Conservation (phyloP, 2,888 invertebrate genomes). For the Metallyticus violacea region DNA sequence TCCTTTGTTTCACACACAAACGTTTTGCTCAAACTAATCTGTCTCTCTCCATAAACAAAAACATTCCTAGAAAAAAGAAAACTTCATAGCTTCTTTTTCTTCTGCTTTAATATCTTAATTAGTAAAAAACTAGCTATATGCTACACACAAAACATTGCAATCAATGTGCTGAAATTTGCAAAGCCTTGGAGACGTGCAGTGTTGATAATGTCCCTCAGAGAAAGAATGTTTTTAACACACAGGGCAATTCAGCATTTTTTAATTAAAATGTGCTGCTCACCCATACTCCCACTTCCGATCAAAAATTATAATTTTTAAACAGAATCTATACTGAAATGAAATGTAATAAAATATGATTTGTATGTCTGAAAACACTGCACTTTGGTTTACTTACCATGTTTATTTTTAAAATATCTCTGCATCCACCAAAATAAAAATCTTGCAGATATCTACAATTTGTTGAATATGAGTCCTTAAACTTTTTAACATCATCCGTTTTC, state of each 20-base stretch:
- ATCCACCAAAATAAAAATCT: background rate
- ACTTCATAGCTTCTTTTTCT: conserved; percentile 37
- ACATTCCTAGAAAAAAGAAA: conserved; percentile 2
- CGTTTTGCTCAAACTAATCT: background rate
- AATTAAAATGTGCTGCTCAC: background rate
- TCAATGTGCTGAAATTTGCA: background rate
- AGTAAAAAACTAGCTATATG: conserved; percentile 18
- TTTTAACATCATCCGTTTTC: background rate
- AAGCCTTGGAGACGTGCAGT: background rate
- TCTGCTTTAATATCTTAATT: conserved; percentile 36
- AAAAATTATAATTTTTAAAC: too few relatives aligned
- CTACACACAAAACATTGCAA: conserved; percentile 14
- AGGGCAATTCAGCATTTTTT: background rate
- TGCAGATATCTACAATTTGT: background rate
- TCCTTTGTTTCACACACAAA: conserved; percentile 1
- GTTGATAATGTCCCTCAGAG: background rate
- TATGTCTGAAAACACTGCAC: background rate
- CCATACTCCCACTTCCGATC: too few relatives aligned
- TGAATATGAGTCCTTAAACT: background rate
- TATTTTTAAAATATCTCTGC: background rate
- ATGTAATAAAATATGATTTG: too few relatives aligned
- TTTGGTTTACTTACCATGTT: background rate
- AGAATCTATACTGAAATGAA: too few relatives aligned
- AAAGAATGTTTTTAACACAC: background rate
- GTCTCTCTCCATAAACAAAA: background rate